phyloP scores from a whole-genome alignment of 2,797 vertebrate species.

The Microchirus variegatus region DNA sequence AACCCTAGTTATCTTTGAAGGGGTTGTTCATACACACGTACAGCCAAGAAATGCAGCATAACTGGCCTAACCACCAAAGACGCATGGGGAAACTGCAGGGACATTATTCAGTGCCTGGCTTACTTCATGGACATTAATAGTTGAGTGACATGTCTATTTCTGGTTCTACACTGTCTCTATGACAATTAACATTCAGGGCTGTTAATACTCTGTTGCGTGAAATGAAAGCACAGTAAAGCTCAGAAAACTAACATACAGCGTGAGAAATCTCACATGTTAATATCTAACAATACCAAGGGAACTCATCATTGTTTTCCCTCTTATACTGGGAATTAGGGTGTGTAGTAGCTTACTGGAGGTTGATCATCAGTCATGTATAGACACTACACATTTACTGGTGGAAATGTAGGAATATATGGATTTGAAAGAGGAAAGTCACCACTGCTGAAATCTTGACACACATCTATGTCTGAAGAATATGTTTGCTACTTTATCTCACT shows the following conservation, averaged over 20 bases:
- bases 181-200: background rate
- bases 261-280: background rate
- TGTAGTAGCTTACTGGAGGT: background rate
- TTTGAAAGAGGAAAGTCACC: no score
- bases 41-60: background rate
- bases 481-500: no score
- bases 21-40: background rate
- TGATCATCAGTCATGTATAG: background rate
- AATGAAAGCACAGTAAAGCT: slow-evolving; percentile 1
- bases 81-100: background rate
- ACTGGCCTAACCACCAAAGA: slow-evolving; percentile 1
- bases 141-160: slow-evolving; percentile 16
- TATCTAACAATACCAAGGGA: background rate
- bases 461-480: no score
- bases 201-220: slow-evolving; percentile 1
- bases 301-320: background rate
- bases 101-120: slow-evolving; percentile 4
- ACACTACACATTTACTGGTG: no score
- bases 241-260: background rate
- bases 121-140: background rate
- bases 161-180: background rate
- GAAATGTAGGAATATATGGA: slow-evolving; percentile 2
- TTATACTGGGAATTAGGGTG: background rate
- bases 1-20: background rate
- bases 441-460: no score